Base-by-base conservation (phyloP, 1,140 invertebrate genomes). In the Diachasmimorpha longicaudata region DNA sequence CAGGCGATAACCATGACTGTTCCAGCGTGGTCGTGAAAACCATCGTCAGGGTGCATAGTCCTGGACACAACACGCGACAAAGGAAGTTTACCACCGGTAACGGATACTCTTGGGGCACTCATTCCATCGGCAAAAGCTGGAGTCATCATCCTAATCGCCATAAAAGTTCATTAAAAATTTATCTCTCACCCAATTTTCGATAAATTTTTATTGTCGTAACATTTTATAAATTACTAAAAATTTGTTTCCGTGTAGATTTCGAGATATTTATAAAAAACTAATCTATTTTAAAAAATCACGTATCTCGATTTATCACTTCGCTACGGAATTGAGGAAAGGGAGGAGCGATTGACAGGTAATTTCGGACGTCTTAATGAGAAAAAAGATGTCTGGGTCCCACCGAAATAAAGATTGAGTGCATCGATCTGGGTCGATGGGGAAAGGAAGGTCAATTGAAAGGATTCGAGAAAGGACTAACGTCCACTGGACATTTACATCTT, bases 1-100 rank as follows among this genome's bases (percentile, higher is more conserved):
- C 96, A 97, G 70, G 96, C 95, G 75, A 97, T 96, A 52, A 97
- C 92, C 93, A 97, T 96, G 77, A 97, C 95, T 13, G 96, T 97
- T 58, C 96, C 95, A n/a, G 96, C 96, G 84, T 97, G 96, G 86
- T 97, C 96, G 82, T 97, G 96, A 89, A 93, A 96, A 31, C 95
- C 96, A 78, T 97, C 95, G 81, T 97, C 96, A 5, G 95, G 94
- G 86, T 98, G 96, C 91, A 97, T 95, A 4, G 95, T 96, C 16
- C 95, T 91, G 0, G 96, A 97, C 3, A 98, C 95, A 21, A 96
- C 90, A 58, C 96, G 91, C 0, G 96, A 93, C 55, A 94, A 89
- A 0, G 96, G 96, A 71, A 98, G 85, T 55, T 93, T 90, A 52
- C 90, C 91, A 9, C 96, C 95, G 10, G 92, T 92, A 42, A 92